Percentiles rank a stretch among this genome's conserved stretches.
These are phyloP conservation scores for Aphidius gifuensis DNA, from an alignment of 1,140 invertebrate species.

Conservation along the genomic window DNA sequence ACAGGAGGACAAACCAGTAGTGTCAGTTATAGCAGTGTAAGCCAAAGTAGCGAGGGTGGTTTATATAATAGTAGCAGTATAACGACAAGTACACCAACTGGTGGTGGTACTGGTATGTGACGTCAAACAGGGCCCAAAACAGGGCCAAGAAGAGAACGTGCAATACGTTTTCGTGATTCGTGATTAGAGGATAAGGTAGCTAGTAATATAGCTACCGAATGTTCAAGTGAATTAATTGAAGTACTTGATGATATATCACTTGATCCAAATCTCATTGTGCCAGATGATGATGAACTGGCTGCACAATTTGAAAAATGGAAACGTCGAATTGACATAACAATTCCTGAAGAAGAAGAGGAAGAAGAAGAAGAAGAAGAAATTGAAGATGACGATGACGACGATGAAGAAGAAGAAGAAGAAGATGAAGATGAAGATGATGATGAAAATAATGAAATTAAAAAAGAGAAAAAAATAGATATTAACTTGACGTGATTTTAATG, in stretches of 20 bases:
- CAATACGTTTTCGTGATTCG: slow-evolving; percentile 50
- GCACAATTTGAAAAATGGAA: slow-evolving; percentile 12
- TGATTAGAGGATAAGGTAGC: slow-evolving; percentile 34
- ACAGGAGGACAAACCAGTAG: slow-evolving; percentile 43
- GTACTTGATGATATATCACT: not conserved
- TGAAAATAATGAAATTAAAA: not conserved
- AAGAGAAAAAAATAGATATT: not conserved
- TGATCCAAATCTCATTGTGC: not conserved
- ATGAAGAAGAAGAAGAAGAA: not conserved
- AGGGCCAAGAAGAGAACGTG: slow-evolving; percentile 45
- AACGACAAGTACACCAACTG: slow-evolving; percentile 26
- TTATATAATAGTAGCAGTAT: slow-evolving; percentile 30
- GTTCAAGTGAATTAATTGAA: not conserved
- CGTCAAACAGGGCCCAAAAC: slow-evolving; percentile 45
- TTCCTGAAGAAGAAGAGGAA: slow-evolving; percentile 18
- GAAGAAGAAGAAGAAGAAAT: slow-evolving; percentile 13
- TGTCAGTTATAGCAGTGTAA: slow-evolving; percentile 50
- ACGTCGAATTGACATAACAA: slow-evolving; percentile 15
- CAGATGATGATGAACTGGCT: slow-evolving; percentile 12
- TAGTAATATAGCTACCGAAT: not conserved
- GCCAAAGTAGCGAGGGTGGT: slow-evolving; percentile 47
- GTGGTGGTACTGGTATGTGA: slow-evolving; percentile 41
- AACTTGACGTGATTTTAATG: slow-evolving; percentile 9
- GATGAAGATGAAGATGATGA: not conserved
- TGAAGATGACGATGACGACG: not conserved